Percentiles rank a stretch among this genome's conserved stretches.
These are phyloP conservation scores for Zophobas morio DNA, from an alignment of 1,140 invertebrate species.

Conservation along the genomic window DNA sequence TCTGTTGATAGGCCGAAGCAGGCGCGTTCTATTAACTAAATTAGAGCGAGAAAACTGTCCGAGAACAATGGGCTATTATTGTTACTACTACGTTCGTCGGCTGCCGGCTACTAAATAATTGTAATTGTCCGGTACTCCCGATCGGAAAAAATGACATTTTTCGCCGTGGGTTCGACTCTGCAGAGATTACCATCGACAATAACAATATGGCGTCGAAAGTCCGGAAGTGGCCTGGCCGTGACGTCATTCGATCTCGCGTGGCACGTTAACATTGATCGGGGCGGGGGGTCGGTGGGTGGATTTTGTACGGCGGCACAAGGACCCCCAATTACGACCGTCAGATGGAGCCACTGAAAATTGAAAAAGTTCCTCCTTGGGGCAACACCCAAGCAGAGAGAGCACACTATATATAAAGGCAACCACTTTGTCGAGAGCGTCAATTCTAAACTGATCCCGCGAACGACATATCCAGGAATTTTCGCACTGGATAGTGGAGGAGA, in stretches of 20 bases:
- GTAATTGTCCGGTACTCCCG: not conserved
- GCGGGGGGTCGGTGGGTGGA: constrained; percentile 34
- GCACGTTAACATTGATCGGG: constrained; percentile 60
- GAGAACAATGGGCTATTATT: not conserved
- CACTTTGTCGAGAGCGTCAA: constrained; percentile 39
- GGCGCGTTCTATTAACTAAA: constrained; percentile 12
- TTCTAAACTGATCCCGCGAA: constrained; percentile 33
- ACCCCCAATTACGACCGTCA: constrained; percentile 60
- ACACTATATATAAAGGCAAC: constrained; percentile 26
- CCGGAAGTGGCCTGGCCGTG: constrained; percentile 54
- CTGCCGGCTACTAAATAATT: not conserved
- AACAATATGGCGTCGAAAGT: constrained; percentile 49
- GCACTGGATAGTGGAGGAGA: not conserved
- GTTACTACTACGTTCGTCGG: not conserved
- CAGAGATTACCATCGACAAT: constrained; percentile 43
- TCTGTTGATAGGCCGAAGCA: not conserved
- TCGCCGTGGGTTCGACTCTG: not conserved
- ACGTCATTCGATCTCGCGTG: constrained; percentile 58
- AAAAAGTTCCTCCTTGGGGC: constrained; percentile 54
- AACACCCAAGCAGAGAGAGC: constrained; percentile 43
- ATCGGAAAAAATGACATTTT: not conserved
- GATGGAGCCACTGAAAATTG: constrained; percentile 60
- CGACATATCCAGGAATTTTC: constrained; percentile 32
- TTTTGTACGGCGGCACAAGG: constrained; percentile 31
- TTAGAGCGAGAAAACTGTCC: constrained; percentile 3